Evolutionary conservation across 2,888 invertebrate genomes (phyloP).

Genomic region (Drosophila setosimentum): DNA sequence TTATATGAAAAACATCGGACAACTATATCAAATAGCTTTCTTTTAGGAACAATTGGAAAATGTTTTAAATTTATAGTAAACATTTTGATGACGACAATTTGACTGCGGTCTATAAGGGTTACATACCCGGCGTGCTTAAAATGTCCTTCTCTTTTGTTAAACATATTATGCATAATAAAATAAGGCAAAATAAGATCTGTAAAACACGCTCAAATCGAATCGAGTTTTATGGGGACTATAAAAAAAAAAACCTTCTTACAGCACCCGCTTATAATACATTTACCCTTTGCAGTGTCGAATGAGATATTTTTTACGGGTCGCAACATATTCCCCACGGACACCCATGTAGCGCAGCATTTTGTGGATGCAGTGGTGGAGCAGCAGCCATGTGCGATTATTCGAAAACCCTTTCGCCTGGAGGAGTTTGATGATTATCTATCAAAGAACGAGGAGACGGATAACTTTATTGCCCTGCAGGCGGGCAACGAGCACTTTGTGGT

Average conservation of each 20-base stretch:
- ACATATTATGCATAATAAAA: too few relatives aligned
- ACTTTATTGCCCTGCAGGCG: conserved; percentile 81
- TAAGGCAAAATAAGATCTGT: neutral
- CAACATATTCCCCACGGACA: conserved; percentile 80
- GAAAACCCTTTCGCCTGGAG: conserved; percentile 83
- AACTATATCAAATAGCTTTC: neutral
- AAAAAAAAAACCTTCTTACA: neutral
- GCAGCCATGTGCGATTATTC: conserved; percentile 75
- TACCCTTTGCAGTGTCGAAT: conserved; percentile 79
- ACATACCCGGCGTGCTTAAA: neutral
- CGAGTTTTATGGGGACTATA: neutral
- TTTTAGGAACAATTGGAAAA: neutral
- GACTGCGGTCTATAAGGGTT: neutral
- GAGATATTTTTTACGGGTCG: conserved; percentile 84
- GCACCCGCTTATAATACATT: neutral
- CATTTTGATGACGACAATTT: neutral
- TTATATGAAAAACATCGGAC: neutral
- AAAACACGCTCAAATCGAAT: neutral
- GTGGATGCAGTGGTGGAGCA: conserved; percentile 69
- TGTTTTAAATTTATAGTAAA: neutral
- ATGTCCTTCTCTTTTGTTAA: neutral
- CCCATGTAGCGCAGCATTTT: conserved; percentile 79
- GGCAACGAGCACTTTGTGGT: conserved; percentile 84
- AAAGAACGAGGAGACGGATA: conserved; percentile 82
- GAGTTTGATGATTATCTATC: conserved; percentile 83